Conservation (phyloP, 2,888 invertebrate genomes). For the Lasioglossum malachurum region DNA sequence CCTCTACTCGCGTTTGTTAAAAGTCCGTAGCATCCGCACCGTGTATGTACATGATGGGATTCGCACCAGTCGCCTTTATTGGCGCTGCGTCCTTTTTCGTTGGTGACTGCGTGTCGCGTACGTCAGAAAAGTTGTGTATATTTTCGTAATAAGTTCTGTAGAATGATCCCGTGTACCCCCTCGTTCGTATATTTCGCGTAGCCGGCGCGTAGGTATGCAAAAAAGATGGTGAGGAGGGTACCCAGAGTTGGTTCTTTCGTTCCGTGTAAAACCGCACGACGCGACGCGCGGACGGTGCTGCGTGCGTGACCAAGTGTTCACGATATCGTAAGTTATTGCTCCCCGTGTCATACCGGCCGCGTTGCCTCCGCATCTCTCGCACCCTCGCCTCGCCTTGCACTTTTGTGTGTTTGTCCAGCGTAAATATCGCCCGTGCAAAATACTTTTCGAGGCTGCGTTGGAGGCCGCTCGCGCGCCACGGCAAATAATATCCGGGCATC, state of each 20-base stretch:
- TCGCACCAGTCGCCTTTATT: background rate
- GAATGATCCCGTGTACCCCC: background rate
- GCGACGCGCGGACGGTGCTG: conserved; percentile 1
- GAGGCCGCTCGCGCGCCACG: conserved; percentile 75
- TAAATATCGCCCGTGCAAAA: conserved; percentile 79
- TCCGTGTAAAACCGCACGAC: conserved; percentile 26
- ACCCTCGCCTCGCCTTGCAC: conserved; percentile 28
- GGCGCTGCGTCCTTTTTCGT: background rate
- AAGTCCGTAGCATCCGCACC: background rate
- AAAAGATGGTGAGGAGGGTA: background rate
- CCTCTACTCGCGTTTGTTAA: background rate
- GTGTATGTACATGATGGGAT: background rate
- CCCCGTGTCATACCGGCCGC: conserved; percentile 37
- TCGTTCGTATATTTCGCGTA: conserved; percentile 28
- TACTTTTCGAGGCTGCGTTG: conserved; percentile 79
- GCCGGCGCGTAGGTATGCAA: background rate
- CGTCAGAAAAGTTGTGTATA: background rate
- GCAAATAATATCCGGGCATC: conserved; percentile 66
- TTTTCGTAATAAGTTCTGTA: background rate
- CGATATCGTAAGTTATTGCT: conserved; percentile 57
- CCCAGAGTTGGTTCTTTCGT: conserved; percentile 21
- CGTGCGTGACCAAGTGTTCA: conserved; percentile 32
- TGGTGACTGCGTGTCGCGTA: background rate
- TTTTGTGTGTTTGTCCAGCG: conserved; percentile 74
- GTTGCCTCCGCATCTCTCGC: conserved; percentile 46